Conservation (phyloP, 2,113 vertebrate genomes). For the Rynchops niger region DNA sequence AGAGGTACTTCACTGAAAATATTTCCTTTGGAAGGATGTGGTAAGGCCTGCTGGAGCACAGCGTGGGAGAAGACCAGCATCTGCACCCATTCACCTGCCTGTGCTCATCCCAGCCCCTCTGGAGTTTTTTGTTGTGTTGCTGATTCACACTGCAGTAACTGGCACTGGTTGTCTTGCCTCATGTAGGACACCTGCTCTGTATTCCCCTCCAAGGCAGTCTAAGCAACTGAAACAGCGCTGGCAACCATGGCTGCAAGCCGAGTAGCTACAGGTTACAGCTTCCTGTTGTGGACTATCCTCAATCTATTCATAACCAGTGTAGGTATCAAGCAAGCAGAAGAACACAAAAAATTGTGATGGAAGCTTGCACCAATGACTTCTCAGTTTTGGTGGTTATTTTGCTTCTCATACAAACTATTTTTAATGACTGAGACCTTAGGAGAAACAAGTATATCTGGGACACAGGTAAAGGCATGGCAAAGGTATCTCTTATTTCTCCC, state of each 20-base stretch:
- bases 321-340: not conserved
- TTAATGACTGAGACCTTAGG: not conserved
- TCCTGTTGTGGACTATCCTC: not conserved
- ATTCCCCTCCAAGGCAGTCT: not conserved
- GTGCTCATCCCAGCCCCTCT: not conserved
- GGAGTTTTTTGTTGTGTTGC: not conserved
- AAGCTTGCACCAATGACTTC: not conserved
- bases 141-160: not conserved
- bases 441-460: not conserved
- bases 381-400: not conserved
- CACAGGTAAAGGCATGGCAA: not conserved
- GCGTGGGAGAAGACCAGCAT: not conserved
- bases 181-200: not conserved
- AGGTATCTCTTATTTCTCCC: not conserved
- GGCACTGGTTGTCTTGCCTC: not conserved
- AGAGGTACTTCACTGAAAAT: not conserved
- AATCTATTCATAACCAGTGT: rapidly evolving
- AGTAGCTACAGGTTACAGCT: not conserved
- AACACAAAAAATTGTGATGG: not conserved
- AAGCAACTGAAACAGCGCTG: not conserved
- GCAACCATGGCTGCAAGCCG: not conserved
- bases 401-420: not conserved
- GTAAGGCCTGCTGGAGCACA: not conserved
- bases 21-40: not conserved
- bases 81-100: not conserved